Evolutionary conservation across 2,888 invertebrate species (phyloP).

Genomic region (Ophioninae sp.): DNA sequence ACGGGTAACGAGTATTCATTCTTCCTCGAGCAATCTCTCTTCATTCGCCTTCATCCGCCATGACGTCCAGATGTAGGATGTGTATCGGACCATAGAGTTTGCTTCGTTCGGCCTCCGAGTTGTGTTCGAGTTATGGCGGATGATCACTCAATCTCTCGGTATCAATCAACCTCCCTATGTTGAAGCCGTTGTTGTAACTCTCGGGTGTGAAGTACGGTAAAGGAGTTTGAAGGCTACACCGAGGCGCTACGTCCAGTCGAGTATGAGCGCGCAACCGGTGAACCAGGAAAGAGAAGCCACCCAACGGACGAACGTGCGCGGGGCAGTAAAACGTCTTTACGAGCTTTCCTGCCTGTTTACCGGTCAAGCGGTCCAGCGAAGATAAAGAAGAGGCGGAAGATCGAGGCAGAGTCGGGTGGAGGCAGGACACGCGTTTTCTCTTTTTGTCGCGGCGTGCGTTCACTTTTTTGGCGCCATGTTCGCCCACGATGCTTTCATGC

Average conservation of each 20-base stretch:
- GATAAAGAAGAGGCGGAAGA: conserved; percentile 11
- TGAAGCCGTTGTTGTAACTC: conserved; percentile 70
- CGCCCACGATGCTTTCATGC: conserved; percentile 38
- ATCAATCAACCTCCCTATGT: conserved; percentile 76
- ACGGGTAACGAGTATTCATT: conserved; percentile 62
- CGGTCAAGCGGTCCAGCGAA: conserved; percentile 54
- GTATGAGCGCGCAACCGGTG: conserved; percentile 30
- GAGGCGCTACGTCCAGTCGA: conserved; percentile 12
- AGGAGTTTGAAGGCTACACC: conserved; percentile 4
- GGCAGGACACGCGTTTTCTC: conserved; percentile 55
- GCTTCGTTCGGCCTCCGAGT: conserved; percentile 49
- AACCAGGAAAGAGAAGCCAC: conserved; percentile 63
- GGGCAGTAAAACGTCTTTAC: conserved; percentile 76
- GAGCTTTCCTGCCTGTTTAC: conserved; percentile 74
- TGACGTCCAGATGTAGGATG: background rate
- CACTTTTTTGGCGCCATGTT: conserved; percentile 57
- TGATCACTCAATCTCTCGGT: conserved; percentile 77
- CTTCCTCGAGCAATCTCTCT: conserved; percentile 50
- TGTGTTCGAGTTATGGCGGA: conserved; percentile 69
- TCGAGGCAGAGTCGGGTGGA: conserved; percentile 1
- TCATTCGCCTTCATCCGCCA: background rate
- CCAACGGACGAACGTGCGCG: conserved; percentile 54
- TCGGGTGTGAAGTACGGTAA: conserved; percentile 57
- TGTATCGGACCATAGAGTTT: conserved; percentile 24
- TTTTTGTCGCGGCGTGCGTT: conserved; percentile 38